Percentiles rank a stretch among this genome's conserved stretches.
Conservation (phyloP, 2,888 invertebrate species). For the Cerceris rybyensis region DNA sequence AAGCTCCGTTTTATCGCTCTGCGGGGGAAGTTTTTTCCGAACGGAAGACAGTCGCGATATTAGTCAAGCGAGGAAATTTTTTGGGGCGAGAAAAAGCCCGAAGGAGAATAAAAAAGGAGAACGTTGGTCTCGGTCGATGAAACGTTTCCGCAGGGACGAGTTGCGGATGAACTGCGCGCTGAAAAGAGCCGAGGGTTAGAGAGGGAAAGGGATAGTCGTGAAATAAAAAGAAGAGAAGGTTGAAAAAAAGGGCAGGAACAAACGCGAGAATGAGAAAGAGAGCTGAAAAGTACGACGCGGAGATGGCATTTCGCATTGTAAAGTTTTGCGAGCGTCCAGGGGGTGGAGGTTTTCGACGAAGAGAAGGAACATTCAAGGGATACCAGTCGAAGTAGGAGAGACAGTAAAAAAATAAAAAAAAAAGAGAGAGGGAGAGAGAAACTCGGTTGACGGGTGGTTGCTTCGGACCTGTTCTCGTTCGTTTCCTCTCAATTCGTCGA, state of each 20-base stretch:
- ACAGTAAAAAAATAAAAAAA: constrained; percentile 29
- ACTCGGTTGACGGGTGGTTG: constrained; percentile 72
- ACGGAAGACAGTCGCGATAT: constrained; percentile 47
- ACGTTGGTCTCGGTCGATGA: constrained; percentile 70
- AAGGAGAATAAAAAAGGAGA: constrained; percentile 50
- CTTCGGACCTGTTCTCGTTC: constrained; percentile 73
- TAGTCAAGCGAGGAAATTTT: constrained; percentile 59
- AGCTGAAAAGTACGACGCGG: constrained; percentile 63
- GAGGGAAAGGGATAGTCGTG: constrained; percentile 24
- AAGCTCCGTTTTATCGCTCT: constrained; percentile 30
- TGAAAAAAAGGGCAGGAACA: constrained; percentile 25
- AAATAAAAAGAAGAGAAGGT: constrained; percentile 39
- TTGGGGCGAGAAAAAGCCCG: constrained; percentile 53
- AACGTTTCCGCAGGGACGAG: constrained; percentile 71
- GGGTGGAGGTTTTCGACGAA: constrained; percentile 11
- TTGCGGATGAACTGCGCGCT: constrained; percentile 64
- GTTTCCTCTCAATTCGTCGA: constrained; percentile 76
- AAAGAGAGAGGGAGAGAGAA: constrained; percentile 36
- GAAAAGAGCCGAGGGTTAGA: constrained; percentile 22
- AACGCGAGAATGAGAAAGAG: constrained; percentile 39
- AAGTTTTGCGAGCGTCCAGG: constrained; percentile 72
- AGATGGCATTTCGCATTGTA: constrained; percentile 73
- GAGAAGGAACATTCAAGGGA: neutral
- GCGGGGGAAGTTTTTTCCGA: constrained; percentile 32
- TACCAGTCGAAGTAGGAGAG: neutral